phyloP scores from a whole-genome alignment of 2,113 vertebrate species.

The Macrotis lagotis region DNA sequence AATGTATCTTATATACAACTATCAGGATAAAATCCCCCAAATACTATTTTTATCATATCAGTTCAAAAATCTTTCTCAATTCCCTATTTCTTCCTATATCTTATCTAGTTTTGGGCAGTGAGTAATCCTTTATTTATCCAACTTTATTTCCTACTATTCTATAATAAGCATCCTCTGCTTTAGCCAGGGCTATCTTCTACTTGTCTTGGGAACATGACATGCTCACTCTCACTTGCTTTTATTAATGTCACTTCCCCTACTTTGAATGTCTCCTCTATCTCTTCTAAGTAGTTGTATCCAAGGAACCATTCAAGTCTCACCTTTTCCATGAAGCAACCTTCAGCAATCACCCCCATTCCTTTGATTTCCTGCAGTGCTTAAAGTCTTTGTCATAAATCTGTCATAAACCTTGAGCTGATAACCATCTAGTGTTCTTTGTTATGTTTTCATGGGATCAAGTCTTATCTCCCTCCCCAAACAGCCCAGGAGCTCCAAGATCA shows the following conservation, averaged over 20 bases:
- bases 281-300: background rate
- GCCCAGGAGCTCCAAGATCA: background rate
- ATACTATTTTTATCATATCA: background rate
- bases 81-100: background rate
- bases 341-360: background rate
- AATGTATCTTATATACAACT: background rate
- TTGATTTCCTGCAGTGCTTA: rapidly evolving
- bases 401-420: background rate
- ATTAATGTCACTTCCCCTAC: background rate
- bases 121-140: background rate
- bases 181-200: background rate
- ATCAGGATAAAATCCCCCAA: background rate
- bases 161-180: background rate
- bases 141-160: background rate
- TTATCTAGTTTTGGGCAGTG: background rate
- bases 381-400: background rate
- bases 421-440: background rate
- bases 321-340: background rate
- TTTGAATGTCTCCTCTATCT: background rate
- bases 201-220: rapidly evolving
- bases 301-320: background rate
- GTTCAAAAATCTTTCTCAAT: background rate
- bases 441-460: background rate
- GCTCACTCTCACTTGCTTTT: background rate
- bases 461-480: background rate